Percentiles rank a stretch among this genome's conserved stretches.
These are phyloP conservation scores for Apteryx owenii DNA, from an alignment of 2,113 vertebrate species.

Conservation along the genomic window DNA sequence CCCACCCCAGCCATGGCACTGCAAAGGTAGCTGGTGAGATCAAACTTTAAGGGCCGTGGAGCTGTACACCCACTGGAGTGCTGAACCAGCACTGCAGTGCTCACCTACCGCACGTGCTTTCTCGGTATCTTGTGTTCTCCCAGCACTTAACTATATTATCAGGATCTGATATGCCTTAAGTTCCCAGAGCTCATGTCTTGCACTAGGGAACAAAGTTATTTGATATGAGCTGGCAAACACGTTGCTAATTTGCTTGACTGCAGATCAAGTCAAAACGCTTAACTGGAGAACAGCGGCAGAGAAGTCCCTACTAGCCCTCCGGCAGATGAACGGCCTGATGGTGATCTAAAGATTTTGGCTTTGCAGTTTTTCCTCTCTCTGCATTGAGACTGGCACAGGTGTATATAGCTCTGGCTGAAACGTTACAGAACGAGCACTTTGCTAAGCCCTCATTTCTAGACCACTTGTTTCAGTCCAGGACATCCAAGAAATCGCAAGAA, in stretches of 20 bases:
- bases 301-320: too few species aligned
- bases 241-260: not conserved
- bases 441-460: not conserved
- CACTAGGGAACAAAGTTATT: not conserved
- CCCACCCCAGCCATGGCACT: not conserved
- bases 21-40: accelerated
- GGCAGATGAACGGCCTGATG: accelerated
- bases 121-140: not conserved
- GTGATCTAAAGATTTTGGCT: not conserved
- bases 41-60: not conserved
- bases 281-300: not conserved
- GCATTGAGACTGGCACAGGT: not conserved
- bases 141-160: not conserved
- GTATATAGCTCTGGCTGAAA: not conserved
- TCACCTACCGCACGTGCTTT: not conserved
- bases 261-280: not conserved
- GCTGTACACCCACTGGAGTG: not conserved
- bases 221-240: accelerated
- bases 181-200: not conserved
- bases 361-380: too few species aligned
- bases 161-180: not conserved
- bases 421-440: accelerated
- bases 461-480: accelerated
- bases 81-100: not conserved
- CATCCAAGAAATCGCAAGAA: not conserved